These are phyloP conservation scores for Odontothrips loti DNA, from an alignment of 2,888 invertebrate genomes.

Conservation along the genomic window DNA sequence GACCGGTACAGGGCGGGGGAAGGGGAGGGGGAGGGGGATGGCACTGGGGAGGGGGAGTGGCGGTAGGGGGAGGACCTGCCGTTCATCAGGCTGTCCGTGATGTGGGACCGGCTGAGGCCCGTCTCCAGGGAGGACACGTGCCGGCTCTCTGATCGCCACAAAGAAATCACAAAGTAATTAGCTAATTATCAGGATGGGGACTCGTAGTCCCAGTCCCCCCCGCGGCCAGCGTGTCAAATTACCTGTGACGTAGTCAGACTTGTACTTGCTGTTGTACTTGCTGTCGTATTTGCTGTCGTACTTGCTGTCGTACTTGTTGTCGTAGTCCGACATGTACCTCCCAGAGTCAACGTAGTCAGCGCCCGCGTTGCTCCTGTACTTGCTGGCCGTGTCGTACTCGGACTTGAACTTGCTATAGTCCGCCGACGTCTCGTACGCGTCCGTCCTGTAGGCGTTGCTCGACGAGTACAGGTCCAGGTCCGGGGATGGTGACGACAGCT, in stretches of 20 bases:
- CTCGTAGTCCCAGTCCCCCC: background rate
- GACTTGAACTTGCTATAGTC: background rate
- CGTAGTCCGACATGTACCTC: background rate
- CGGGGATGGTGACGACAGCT: background rate
- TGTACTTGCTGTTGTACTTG: constrained; percentile 14
- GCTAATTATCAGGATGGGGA: no score
- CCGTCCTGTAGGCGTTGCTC: constrained; percentile 10
- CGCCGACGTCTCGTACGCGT: background rate
- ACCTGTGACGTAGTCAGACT: constrained; percentile 20
- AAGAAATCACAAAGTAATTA: background rate
- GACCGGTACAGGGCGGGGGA: constrained; percentile 36
- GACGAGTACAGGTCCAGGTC: background rate
- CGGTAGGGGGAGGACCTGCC: constrained; percentile 29
- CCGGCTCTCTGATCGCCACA: constrained; percentile 34
- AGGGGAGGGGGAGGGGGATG: constrained; percentile 29
- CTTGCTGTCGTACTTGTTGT: constrained; percentile 1
- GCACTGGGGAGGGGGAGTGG: constrained; percentile 36
- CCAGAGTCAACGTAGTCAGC: constrained; percentile 8
- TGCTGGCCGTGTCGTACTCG: background rate
- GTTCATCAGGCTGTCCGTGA: constrained; percentile 34
- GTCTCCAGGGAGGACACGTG: constrained; percentile 34
- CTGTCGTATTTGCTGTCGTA: background rate
- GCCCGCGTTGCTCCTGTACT: background rate
- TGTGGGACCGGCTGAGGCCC: constrained; percentile 35
- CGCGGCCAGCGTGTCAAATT: background rate